These are phyloP conservation scores for Gymnoscopelus microlampas DNA, from an alignment of 2,797 vertebrate genomes.

Conservation along the genomic window DNA sequence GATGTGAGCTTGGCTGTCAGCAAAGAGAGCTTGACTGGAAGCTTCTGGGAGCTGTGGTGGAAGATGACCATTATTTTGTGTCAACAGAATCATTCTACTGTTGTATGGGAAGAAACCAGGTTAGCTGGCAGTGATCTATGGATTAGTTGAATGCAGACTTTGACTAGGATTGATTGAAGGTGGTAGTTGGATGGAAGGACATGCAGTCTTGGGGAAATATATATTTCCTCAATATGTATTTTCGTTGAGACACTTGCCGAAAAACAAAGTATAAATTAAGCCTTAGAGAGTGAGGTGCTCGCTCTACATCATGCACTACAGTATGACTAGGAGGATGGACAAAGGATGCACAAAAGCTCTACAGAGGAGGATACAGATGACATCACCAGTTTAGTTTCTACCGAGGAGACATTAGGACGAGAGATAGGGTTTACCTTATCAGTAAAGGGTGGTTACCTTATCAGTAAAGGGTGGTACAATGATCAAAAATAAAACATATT, in stretches of 20 bases:
- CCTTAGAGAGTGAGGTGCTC: too few relatives aligned
- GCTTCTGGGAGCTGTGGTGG: conserved; percentile 92
- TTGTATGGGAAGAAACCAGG: neutral
- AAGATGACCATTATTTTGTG: conserved; percentile 30
- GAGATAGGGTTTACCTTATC: too few relatives aligned
- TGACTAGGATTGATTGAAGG: neutral
- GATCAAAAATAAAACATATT: conserved; percentile 8
- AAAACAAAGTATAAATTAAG: too few relatives aligned
- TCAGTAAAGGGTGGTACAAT: too few relatives aligned
- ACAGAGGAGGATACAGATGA: conserved; percentile 10
- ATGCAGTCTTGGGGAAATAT: conserved; percentile 1
- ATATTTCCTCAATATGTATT: neutral
- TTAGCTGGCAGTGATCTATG: neutral
- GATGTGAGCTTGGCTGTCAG: conserved; percentile 95
- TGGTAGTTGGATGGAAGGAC: conserved; percentile 8
- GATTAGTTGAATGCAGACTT: neutral
- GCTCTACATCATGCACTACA: conserved; percentile 30
- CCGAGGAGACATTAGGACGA: neutral
- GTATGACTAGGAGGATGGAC: conserved; percentile 1
- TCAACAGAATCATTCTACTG: neutral
- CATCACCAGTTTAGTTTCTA: conserved; percentile 30
- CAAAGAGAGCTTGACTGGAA: conserved; percentile 94
- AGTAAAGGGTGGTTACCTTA: too few relatives aligned
- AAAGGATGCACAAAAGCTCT: conserved; percentile 3
- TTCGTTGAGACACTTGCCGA: too few relatives aligned